Conservation (phyloP, 1,140 invertebrate species). For the Epicauta chinensis region DNA sequence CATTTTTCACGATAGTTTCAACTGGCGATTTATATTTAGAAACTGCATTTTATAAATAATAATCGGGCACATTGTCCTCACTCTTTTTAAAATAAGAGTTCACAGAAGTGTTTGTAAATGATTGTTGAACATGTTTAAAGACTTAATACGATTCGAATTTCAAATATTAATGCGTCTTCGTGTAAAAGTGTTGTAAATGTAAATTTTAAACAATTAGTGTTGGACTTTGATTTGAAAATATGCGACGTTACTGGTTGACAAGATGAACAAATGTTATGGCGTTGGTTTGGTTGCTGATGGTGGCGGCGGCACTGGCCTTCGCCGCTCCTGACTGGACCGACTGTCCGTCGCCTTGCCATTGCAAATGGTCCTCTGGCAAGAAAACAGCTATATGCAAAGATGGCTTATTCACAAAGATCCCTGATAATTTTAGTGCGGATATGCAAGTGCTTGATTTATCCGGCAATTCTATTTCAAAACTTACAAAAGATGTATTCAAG, state of each 20-base stretch:
- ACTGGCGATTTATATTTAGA: slow-evolving; percentile 2
- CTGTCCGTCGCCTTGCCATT: slow-evolving; percentile 72
- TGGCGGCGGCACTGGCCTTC: slow-evolving; percentile 40
- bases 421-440: slow-evolving; percentile 66
- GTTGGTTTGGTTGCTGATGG: slow-evolving; percentile 30
- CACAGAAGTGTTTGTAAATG: too few relatives aligned
- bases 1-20: not conserved
- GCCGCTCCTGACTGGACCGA: slow-evolving; percentile 71
- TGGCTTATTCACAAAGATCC: slow-evolving; percentile 66
- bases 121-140: too few relatives aligned
- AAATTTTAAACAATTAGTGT: too few relatives aligned
- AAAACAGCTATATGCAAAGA: slow-evolving; percentile 77
- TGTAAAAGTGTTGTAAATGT: too few relatives aligned
- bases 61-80: too few relatives aligned
- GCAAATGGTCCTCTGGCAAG: slow-evolving; percentile 85
- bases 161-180: not conserved
- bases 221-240: not conserved
- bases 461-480: slow-evolving; percentile 66
- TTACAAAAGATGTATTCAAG: slow-evolving; percentile 76
- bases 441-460: slow-evolving; percentile 81
- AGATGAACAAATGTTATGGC: slow-evolving; percentile 38
- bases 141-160: too few relatives aligned
- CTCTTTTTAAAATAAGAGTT: too few relatives aligned
- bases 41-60: not conserved
- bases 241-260: slow-evolving; percentile 9